Percentiles rank a stretch among this genome's conserved stretches.
Evolutionary conservation across 92 coral and sea anemone species (phyloP).

Genomic region (Scolanthus callimorphus): DNA sequence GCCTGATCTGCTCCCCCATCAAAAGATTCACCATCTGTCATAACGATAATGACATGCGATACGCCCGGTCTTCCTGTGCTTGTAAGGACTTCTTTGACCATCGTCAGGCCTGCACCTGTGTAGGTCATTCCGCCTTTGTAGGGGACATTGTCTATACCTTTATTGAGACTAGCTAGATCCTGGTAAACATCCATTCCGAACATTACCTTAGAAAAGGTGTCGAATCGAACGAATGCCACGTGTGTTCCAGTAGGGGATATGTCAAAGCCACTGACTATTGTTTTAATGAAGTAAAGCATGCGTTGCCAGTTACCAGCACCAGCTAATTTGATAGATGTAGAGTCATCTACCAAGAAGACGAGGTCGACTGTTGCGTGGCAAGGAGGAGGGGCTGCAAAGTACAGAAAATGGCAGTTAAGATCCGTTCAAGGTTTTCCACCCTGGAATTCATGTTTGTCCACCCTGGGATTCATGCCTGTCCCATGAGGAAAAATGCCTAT

Average conservation of each 20-base stretch:
- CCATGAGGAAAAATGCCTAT: too few species aligned
- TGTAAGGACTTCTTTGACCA: constrained; percentile 26
- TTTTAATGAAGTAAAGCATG: constrained; percentile 35
- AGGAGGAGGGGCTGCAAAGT: not conserved
- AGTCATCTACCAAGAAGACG: constrained; percentile 61
- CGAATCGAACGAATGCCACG: constrained; percentile 50
- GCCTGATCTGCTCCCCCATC: constrained; percentile 15
- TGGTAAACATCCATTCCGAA: constrained; percentile 23
- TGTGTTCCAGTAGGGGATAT: constrained; percentile 37
- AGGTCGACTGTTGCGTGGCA: constrained; percentile 24
- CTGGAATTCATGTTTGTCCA: too few species aligned
- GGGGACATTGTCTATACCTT: constrained; percentile 20
- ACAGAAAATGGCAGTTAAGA: too few species aligned
- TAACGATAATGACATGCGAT: constrained; percentile 9
- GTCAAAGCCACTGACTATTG: constrained; percentile 34
- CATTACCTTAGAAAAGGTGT: constrained; percentile 13
- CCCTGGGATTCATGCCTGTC: too few species aligned
- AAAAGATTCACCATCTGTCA: constrained; percentile 25
- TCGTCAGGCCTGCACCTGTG: constrained; percentile 42
- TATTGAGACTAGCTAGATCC: constrained; percentile 3
- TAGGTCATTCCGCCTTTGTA: constrained; percentile 25
- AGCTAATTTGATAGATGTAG: constrained; percentile 44
- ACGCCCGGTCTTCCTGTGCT: constrained; percentile 12
- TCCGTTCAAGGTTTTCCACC: too few species aligned
- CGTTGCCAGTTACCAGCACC: constrained; percentile 60